Conservation (phyloP, 2,888 invertebrate genomes). For the Epicampocera succincta region DNA sequence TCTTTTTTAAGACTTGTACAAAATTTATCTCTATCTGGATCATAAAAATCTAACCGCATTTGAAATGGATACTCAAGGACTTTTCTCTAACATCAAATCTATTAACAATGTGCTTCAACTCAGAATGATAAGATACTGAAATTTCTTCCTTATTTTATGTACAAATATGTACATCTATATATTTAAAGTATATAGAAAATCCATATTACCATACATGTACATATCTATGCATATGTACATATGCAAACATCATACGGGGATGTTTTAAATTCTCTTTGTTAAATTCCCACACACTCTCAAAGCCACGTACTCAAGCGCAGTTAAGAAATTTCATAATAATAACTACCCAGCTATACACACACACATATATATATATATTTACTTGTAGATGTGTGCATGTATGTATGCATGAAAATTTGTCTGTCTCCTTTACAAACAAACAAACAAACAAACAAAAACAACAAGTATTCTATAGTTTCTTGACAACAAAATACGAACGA, state of each 20-base stretch:
- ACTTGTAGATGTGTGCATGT: background rate
- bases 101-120: conserved; percentile 10
- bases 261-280: conserved; percentile 43
- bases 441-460: too few species aligned
- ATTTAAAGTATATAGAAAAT: too few species aligned
- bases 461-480: too few species aligned
- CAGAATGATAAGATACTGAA: conserved; percentile 32
- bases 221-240: background rate
- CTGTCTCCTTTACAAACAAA: too few species aligned
- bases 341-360: conserved; percentile 6
- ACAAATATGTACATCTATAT: background rate
- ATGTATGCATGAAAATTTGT: background rate
- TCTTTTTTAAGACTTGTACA: background rate
- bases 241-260: conserved; percentile 36
- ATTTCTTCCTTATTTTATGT: background rate
- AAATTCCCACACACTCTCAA: conserved; percentile 40
- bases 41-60: conserved; percentile 25
- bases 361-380: background rate
- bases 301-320: conserved; percentile 17
- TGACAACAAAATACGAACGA: too few species aligned
- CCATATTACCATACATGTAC: background rate
- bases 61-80: conserved; percentile 46
- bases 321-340: conserved; percentile 33
- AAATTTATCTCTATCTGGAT: background rate
- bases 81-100: background rate